These are phyloP conservation scores for Petrosia ficiformis DNA, from an alignment of 37 sponge, comb jelly and placozoan genomes.

Conservation along the genomic window DNA sequence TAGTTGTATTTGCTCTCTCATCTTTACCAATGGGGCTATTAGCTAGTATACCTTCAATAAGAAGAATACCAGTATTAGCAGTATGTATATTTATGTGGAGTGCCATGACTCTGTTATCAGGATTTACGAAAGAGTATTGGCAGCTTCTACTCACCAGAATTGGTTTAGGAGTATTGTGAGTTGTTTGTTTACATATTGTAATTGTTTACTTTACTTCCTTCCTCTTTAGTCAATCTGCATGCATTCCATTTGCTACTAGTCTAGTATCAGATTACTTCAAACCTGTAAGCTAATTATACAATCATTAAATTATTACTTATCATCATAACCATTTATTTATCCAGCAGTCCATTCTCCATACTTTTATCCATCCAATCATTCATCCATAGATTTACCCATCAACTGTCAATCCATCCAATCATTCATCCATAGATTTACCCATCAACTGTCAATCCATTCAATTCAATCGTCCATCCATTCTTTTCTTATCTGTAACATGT, in stretches of 20 bases:
- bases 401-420: too few relatives aligned
- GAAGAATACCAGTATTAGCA: slow-evolving; percentile 35
- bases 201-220: neutral
- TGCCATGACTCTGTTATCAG: slow-evolving; percentile 49
- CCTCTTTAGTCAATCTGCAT: slow-evolving; percentile 60
- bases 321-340: neutral
- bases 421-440: too few relatives aligned
- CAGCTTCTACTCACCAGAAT: slow-evolving; percentile 64
- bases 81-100: slow-evolving; percentile 68
- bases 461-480: neutral
- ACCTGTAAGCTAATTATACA: slow-evolving; percentile 14
- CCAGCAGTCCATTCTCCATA: too few relatives aligned
- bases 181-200: neutral
- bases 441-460: too few relatives aligned
- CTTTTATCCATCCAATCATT: too few relatives aligned
- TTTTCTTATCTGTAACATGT: neutral
- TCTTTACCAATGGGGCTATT: slow-evolving; percentile 66
- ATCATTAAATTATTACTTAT: neutral
- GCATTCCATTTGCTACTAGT: slow-evolving; percentile 75
- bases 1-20: slow-evolving; percentile 56
- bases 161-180: slow-evolving; percentile 70
- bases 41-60: slow-evolving; percentile 36
- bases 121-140: slow-evolving; percentile 58
- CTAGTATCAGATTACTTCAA: slow-evolving; percentile 65
- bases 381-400: too few relatives aligned